A percentile compares a stretch with the other conserved stretches of the same genome.
phyloP scores from a whole-genome alignment of 2,113 vertebrate species.

The rat (Rattus norvegicus) region DNA sequence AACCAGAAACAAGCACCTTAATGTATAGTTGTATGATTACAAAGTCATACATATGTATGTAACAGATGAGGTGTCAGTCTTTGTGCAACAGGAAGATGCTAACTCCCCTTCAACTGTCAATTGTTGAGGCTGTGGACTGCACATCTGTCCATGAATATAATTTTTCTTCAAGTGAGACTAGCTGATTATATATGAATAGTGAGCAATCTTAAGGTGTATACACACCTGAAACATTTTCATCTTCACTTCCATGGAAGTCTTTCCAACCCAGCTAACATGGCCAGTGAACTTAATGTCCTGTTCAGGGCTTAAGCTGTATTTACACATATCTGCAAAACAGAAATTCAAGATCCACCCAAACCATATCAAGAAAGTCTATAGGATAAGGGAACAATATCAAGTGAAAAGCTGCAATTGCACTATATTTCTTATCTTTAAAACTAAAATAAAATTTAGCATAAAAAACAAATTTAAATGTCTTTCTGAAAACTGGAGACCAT shows the following conservation, averaged over 20 bases:
- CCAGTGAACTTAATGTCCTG: constrained; percentile 97
- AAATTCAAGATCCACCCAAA: constrained; percentile 17
- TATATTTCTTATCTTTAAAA: constrained; percentile 48
- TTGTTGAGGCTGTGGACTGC: not conserved
- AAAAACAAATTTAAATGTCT: not conserved
- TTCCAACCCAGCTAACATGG: constrained; percentile 97
- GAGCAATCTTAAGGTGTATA: not conserved
- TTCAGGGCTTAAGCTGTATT: constrained; percentile 92
- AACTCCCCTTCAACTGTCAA: not conserved
- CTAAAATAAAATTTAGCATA: constrained; percentile 39
- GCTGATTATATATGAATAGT: not conserved
- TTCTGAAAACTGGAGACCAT: constrained; percentile 39
- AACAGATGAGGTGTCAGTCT: not conserved
- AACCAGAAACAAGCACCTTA: constrained; percentile 42
- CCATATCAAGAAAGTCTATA: not conserved
- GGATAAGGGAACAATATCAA: constrained; percentile 10
- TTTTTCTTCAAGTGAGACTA: not conserved
- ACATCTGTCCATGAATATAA: not conserved
- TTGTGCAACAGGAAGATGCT: not conserved
- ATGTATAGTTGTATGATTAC: not conserved
- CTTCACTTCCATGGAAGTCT: constrained; percentile 97
- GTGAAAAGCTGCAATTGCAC: constrained; percentile 41
- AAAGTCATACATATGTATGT: constrained; percentile 37
- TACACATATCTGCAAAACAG: constrained; percentile 90
- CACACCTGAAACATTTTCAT: constrained; percentile 97